Evolutionary conservation across 2,797 vertebrate species (phyloP).

Genomic region (Percopsis omiscomaycus): DNA sequence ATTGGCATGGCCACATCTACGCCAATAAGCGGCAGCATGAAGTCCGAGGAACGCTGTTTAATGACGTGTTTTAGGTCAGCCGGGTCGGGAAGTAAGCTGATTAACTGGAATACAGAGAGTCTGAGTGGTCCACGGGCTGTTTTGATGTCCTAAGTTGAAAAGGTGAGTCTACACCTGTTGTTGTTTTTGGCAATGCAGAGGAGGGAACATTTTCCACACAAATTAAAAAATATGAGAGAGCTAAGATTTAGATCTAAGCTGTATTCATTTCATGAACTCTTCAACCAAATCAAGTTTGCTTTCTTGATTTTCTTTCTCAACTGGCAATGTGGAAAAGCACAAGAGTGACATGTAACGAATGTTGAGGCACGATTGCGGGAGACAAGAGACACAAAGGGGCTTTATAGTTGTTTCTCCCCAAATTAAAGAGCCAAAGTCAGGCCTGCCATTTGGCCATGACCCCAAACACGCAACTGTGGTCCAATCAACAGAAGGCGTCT

Average conservation of each 20-base stretch:
- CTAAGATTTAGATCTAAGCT: neutral
- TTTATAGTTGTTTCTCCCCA: slow-evolving; percentile 27
- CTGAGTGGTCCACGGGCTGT: neutral
- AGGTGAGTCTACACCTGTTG: neutral
- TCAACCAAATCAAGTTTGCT: slow-evolving; percentile 17
- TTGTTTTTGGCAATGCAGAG: neutral
- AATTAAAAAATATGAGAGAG: neutral
- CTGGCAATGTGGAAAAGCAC: slow-evolving; percentile 26
- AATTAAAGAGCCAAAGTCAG: slow-evolving; percentile 31
- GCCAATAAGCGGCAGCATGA: no score
- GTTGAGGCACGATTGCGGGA: slow-evolving; percentile 26
- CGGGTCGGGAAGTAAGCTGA: slow-evolving; percentile 13
- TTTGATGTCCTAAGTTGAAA: neutral
- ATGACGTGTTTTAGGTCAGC: neutral
- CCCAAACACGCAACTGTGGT: slow-evolving; percentile 43
- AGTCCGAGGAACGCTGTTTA: no score
- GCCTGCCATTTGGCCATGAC: slow-evolving; percentile 41
- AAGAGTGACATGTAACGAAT: slow-evolving; percentile 38
- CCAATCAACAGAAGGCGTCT: slow-evolving; percentile 71
- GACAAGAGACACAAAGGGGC: neutral
- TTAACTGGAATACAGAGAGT: slow-evolving; percentile 11
- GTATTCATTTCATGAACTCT: slow-evolving; percentile 4
- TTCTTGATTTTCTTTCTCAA: slow-evolving; percentile 1
- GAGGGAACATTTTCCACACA: neutral
- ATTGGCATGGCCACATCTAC: no score